These are phyloP conservation scores for Microctenopoma lineatum DNA, from an alignment of 2,797 vertebrate genomes.

Conservation along the genomic window DNA sequence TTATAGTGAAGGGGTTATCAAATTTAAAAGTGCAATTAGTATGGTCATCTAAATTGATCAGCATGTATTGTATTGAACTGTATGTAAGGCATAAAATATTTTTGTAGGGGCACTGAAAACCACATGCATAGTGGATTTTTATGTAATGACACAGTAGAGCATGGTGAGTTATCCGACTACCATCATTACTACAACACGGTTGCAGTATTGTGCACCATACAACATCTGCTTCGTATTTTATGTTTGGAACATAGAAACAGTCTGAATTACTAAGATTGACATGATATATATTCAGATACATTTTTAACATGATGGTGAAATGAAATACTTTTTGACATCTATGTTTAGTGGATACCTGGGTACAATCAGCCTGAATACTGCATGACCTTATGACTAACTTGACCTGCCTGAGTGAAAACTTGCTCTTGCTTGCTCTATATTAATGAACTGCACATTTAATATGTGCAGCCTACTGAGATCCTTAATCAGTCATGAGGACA, in stretches of 20 bases:
- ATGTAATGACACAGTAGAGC: constrained; percentile 45
- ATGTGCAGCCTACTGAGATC: constrained; percentile 41
- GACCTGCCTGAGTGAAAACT: constrained; percentile 56
- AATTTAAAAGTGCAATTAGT: constrained; percentile 88
- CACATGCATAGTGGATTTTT: constrained; percentile 51
- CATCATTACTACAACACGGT: constrained; percentile 60
- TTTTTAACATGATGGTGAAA: constrained; percentile 34
- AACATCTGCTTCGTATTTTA: constrained; percentile 77
- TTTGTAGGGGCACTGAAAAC: constrained; percentile 77
- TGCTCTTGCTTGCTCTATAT: constrained; percentile 56
- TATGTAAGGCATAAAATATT: constrained; percentile 80
- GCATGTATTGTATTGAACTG: constrained; percentile 80
- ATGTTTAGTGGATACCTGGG: constrained; percentile 36
- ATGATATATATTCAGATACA: constrained; percentile 31
- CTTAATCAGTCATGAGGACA: constrained; percentile 34
- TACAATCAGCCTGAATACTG: constrained; percentile 35
- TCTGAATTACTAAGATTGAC: constrained; percentile 51
- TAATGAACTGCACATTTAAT: constrained; percentile 39
- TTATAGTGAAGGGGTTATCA: constrained; percentile 81
- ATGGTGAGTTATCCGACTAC: constrained; percentile 58
- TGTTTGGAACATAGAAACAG: constrained; percentile 52
- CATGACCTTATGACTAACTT: constrained; percentile 56
- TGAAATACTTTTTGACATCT: constrained; percentile 31
- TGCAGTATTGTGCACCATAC: constrained; percentile 63
- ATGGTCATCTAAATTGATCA: constrained; percentile 82